Conservation (phyloP, 2,888 invertebrate species). For the Lepetodrilus schrolli region DNA sequence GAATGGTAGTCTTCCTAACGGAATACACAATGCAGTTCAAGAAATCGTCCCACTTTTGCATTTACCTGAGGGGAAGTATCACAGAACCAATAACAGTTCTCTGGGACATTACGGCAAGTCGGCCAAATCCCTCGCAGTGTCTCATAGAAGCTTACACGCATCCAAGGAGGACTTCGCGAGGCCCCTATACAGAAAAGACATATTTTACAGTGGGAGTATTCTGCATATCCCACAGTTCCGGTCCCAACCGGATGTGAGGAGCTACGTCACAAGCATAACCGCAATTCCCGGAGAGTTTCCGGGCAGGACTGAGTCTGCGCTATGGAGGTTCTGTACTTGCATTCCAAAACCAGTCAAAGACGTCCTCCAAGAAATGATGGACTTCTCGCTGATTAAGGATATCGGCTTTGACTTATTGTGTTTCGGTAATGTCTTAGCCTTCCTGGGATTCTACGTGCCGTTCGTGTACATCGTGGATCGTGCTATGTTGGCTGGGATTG, state of each 20-base stretch:
- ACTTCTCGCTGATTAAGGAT: slow-evolving; percentile 89
- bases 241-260: slow-evolving; percentile 91
- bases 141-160: slow-evolving; percentile 37
- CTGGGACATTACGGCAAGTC: not conserved
- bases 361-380: slow-evolving; percentile 88
- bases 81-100: slow-evolving; percentile 32
- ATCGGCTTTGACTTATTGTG: slow-evolving; percentile 93
- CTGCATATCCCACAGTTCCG: slow-evolving; percentile 88
- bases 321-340: slow-evolving; percentile 52
- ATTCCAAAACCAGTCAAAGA: slow-evolving; percentile 74
- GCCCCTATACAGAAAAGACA: slow-evolving; percentile 94
- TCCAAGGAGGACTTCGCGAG: slow-evolving; percentile 76
- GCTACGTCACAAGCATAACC: slow-evolving; percentile 92
- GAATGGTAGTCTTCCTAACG: slow-evolving; percentile 41
- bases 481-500: slow-evolving; percentile 48
- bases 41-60: slow-evolving; percentile 34
- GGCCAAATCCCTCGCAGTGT: slow-evolving; percentile 25
- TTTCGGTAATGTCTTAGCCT: slow-evolving; percentile 82
- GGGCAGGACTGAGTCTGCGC: slow-evolving; percentile 43
- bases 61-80: slow-evolving; percentile 6
- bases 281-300: slow-evolving; percentile 81
- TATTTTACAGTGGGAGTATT: slow-evolving; percentile 97
- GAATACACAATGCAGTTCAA: slow-evolving; percentile 33
- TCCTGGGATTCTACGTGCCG: slow-evolving; percentile 66
- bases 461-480: slow-evolving; percentile 61